Evolutionary conservation across 2,797 vertebrate genomes (phyloP).

Genomic region (Oreonectes daqikongensis): DNA sequence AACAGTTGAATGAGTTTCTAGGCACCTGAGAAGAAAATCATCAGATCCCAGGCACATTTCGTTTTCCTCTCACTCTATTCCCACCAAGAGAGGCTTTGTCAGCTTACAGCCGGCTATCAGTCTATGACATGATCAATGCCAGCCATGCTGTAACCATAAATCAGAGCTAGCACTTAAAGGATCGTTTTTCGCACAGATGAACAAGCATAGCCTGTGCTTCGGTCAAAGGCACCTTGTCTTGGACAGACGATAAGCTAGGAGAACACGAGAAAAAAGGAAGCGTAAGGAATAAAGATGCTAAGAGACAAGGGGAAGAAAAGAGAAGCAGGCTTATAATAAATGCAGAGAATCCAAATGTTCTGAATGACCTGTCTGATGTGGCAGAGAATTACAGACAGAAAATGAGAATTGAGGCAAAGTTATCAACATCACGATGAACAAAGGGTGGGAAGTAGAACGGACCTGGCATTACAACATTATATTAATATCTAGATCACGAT

Average conservation of each 20-base stretch:
- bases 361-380: conserved; percentile 23
- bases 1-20: conserved; percentile 5
- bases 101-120: conserved; percentile 40
- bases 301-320: not conserved
- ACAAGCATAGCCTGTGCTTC: conserved; percentile 41
- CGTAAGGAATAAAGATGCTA: not conserved
- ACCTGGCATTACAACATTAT: too few relatives aligned
- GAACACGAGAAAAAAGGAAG: not conserved
- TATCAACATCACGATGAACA: not conserved
- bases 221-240: conserved; percentile 58
- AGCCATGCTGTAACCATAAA: conserved; percentile 43
- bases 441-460: too few relatives aligned
- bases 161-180: conserved; percentile 58
- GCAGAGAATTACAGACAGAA: not conserved
- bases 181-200: conserved; percentile 58
- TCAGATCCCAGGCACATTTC: conserved; percentile 16
- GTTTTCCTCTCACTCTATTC: not conserved
- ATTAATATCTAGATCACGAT: too few relatives aligned
- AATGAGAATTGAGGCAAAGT: not conserved
- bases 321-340: conserved; percentile 8
- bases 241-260: not conserved
- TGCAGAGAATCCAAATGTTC: not conserved
- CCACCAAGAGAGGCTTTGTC: conserved; percentile 28
- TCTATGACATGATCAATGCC: conserved; percentile 57
- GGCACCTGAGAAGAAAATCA: not conserved